Evolutionary conservation across 2,113 vertebrate species (phyloP).

Genomic region (Aegithalos caudatus): DNA sequence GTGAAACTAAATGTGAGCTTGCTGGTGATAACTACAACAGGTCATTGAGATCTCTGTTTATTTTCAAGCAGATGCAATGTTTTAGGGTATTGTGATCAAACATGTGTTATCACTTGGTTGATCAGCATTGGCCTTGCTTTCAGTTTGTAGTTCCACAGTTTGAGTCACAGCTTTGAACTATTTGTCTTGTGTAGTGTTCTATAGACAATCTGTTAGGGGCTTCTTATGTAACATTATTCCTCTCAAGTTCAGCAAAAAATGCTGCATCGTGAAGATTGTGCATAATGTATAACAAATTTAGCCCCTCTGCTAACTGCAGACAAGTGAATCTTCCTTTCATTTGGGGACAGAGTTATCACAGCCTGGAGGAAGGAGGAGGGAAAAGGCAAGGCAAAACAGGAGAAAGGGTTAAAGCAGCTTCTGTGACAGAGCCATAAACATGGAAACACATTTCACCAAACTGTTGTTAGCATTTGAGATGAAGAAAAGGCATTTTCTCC

Average conservation of each 20-base stretch:
- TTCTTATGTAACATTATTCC: slow-evolving; percentile 43
- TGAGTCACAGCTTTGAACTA: slow-evolving; percentile 41
- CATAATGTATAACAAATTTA: slow-evolving; percentile 43
- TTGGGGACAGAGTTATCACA: background rate
- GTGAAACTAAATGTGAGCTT: background rate
- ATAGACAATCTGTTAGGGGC: slow-evolving; percentile 31
- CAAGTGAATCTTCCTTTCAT: background rate
- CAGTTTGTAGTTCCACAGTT: background rate
- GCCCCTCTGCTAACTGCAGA: background rate
- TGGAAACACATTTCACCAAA: background rate
- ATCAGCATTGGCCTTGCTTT: slow-evolving; percentile 19
- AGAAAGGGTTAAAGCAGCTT: background rate
- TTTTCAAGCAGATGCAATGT: background rate
- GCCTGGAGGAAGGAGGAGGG: background rate
- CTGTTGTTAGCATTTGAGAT: background rate
- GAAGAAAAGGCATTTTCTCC: background rate
- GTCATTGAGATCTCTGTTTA: background rate
- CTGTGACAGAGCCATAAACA: background rate
- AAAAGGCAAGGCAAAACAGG: background rate
- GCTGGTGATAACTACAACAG: background rate
- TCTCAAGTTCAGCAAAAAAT: slow-evolving; percentile 51
- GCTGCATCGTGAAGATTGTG: slow-evolving; percentile 33
- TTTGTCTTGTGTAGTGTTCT: slow-evolving; percentile 13
- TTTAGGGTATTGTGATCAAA: background rate
- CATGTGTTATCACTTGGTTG: background rate